Evolutionary conservation across 2,113 vertebrate genomes (phyloP).

Genomic region (Trogon surrucura): DNA sequence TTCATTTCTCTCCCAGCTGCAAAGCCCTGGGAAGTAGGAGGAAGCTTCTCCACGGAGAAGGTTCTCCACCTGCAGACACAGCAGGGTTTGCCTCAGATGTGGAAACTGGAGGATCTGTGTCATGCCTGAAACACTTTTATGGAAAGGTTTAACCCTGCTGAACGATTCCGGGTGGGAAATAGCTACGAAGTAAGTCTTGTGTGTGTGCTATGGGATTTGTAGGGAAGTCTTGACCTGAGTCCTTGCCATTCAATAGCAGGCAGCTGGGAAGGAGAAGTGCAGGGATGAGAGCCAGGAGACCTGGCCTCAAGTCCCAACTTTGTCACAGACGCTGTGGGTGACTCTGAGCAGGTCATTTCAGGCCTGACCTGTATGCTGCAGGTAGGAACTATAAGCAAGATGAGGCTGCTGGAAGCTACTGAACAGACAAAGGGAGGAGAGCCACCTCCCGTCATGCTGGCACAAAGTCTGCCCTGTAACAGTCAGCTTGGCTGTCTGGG

Average conservation of each 20-base stretch:
- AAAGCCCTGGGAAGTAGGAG: background rate
- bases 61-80: background rate
- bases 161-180: background rate
- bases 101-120: background rate
- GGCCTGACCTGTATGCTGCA: rapidly evolving
- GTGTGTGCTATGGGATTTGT: background rate
- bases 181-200: background rate
- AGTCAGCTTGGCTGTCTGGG: background rate
- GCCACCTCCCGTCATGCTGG: background rate
- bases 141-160: background rate
- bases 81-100: background rate
- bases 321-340: background rate
- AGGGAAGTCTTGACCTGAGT: background rate
- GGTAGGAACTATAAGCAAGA: background rate
- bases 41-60: background rate
- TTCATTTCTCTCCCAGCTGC: background rate
- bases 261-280: background rate
- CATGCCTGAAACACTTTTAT: background rate
- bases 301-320: background rate
- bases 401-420: background rate
- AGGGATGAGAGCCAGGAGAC: background rate
- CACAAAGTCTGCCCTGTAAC: background rate
- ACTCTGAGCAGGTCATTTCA: background rate
- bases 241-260: background rate
- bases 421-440: background rate